These are phyloP conservation scores for Nephotettix cincticeps DNA, from an alignment of 1,140 invertebrate genomes.

Conservation along the genomic window DNA sequence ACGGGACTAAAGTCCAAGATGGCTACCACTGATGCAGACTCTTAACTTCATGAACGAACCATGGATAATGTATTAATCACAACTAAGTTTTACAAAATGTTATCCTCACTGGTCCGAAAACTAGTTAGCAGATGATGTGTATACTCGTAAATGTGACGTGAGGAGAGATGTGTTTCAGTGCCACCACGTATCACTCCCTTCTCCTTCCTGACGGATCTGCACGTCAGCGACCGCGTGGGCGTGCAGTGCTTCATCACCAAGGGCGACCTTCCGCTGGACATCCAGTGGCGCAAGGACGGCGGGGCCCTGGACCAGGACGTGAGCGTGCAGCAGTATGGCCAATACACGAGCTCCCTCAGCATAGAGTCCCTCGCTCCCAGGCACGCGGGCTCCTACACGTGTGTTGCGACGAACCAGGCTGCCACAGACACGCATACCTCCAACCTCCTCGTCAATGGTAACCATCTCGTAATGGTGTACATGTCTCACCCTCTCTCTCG, in stretches of 20 bases:
- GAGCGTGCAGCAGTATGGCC: slow-evolving; percentile 61
- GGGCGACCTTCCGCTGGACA: slow-evolving; percentile 66
- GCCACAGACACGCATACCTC: slow-evolving; percentile 68
- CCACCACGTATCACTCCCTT: slow-evolving; percentile 65
- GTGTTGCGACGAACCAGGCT: slow-evolving; percentile 50
- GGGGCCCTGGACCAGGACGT: slow-evolving; percentile 48
- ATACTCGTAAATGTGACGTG: neutral
- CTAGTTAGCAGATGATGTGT: neutral
- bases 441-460: slow-evolving; percentile 64
- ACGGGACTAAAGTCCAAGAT: too few relatives aligned
- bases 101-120: too few relatives aligned
- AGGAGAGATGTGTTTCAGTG: slow-evolving; percentile 51
- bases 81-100: neutral
- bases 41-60: neutral
- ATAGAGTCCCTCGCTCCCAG: slow-evolving; percentile 67
- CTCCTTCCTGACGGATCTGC: slow-evolving; percentile 59
- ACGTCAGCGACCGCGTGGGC: slow-evolving; percentile 63
- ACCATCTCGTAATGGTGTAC: neutral
- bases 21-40: too few relatives aligned
- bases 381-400: slow-evolving; percentile 58
- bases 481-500: neutral
- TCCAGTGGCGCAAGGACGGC: slow-evolving; percentile 71
- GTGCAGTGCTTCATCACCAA: slow-evolving; percentile 63
- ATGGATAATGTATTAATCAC: neutral
- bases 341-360: slow-evolving; percentile 62